phyloP scores from a whole-genome alignment of 2,113 vertebrate genomes.

The Felis chaus region DNA sequence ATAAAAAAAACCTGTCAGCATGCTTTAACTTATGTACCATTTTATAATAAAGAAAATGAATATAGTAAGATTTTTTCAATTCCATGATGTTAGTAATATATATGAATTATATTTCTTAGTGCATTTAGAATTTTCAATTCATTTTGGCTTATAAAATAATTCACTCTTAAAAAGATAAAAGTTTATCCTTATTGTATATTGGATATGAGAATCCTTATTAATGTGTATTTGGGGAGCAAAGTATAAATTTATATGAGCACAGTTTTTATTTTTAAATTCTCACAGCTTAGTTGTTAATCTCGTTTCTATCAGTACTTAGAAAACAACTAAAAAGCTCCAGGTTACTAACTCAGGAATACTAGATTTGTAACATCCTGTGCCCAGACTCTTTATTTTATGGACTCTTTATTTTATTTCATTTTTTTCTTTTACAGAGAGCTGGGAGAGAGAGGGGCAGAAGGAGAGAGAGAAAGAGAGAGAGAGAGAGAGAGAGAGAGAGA shows the following conservation, averaged over 20 bases:
- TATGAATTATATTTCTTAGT: background rate
- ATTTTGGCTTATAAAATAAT: slow-evolving; percentile 19
- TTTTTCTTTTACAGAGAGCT: too few relatives aligned
- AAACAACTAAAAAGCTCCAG: background rate
- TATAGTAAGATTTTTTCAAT: background rate
- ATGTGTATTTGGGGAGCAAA: background rate
- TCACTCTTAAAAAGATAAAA: background rate
- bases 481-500: too few relatives aligned
- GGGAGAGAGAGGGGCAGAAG: too few relatives aligned
- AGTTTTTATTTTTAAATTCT: background rate
- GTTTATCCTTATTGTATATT: background rate
- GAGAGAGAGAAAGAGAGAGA: too few relatives aligned
- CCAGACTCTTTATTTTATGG: background rate
- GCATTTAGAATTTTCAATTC: background rate
- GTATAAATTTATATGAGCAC: background rate
- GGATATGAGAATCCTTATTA: background rate
- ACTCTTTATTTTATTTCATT: too few relatives aligned
- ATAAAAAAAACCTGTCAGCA: background rate
- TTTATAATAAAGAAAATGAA: slow-evolving; percentile 20
- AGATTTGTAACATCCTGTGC: background rate
- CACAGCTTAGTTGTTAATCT: background rate
- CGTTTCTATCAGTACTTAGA: background rate
- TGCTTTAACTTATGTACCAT: background rate
- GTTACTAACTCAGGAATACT: background rate
- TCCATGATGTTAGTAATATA: background rate